Evolutionary conservation across 2,113 vertebrate genomes (phyloP), one percentile per base, ranked within the genome.

Genomic region (Carassius carassius): DNA sequence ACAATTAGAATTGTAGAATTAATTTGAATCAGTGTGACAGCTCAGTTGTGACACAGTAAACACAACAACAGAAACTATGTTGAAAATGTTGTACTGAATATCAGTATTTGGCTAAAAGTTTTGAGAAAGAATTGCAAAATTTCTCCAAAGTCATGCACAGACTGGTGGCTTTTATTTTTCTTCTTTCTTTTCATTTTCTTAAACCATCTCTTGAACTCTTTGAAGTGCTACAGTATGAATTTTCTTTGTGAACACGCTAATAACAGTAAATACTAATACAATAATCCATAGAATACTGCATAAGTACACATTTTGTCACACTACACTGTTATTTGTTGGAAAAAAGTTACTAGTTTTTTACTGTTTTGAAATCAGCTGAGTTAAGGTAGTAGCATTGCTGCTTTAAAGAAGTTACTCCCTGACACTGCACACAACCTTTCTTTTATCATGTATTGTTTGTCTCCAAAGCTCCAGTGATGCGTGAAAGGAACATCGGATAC

Each of bases 401-500:
- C 47, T 76, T 76, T 32, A 76, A 54, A 32, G 35, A 70, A 70
- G 67, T 41, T 41, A 70, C 67, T 54, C 16, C n/a, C 16, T 32
- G 25, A 69, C 21, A n/a, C 49, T 74, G 78, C 56, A 44, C 54
- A 78, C 54, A 60, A 78, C 81, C 56, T 77, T 29, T 35, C 29
- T 78, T 58, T 65, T 84, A 79, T 35, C 35, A 10, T 17, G 21
- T 78, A 49, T 81, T 82, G 73, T 89, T 87, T 85, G 75, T 23
- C 23, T n/a, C n/a, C n/a, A 74, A 25, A 73, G 67, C 25, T 75
- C 47, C 65, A 87, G 81, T 60, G 77, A 58, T 47, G 86, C 69
- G 47, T 90, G 80, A 84, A 41, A 17, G 67, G 85, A 82, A 25
- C 17, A 29, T 75, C 5, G 1, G 62, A 69, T 65, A 60, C n/a